phyloP scores from a whole-genome alignment of 2,113 vertebrate genomes.

The Echinops telfairi region DNA sequence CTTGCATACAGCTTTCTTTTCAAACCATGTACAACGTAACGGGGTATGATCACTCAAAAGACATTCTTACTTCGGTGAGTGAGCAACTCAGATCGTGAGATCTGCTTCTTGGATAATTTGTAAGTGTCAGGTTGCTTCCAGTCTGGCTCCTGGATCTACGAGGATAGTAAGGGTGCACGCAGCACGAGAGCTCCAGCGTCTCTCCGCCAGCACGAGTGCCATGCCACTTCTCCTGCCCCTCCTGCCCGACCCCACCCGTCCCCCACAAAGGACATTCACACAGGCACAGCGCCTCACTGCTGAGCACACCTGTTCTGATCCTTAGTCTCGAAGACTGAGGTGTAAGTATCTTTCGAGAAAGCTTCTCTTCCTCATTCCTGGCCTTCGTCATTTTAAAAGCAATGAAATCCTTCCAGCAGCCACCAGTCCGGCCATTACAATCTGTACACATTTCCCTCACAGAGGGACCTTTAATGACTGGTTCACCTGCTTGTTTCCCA shows the following conservation, averaged over 20 bases:
- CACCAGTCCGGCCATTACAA: neutral
- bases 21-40: neutral
- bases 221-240: neutral
- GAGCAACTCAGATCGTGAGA: slow-evolving; percentile 29
- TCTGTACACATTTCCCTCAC: neutral
- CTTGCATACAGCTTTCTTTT: slow-evolving; percentile 21
- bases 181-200: too few relatives aligned
- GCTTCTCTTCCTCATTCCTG: neutral
- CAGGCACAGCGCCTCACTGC: neutral
- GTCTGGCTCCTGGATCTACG: neutral
- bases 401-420: neutral
- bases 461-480: neutral
- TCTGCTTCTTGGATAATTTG: neutral
- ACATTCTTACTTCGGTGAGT: slow-evolving; percentile 31
- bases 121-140: neutral
- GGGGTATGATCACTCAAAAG: slow-evolving; percentile 27
- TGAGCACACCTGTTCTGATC: neutral
- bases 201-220: neutral
- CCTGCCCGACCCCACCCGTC: neutral
- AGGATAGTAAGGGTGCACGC: too few relatives aligned
- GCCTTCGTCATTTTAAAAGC: neutral
- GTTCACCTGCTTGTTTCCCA: neutral
- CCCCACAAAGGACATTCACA: neutral
- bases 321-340: neutral
- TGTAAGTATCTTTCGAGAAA: neutral